Conservation (phyloP, 1,140 invertebrate species). For the Rhagoletis pomonella region DNA sequence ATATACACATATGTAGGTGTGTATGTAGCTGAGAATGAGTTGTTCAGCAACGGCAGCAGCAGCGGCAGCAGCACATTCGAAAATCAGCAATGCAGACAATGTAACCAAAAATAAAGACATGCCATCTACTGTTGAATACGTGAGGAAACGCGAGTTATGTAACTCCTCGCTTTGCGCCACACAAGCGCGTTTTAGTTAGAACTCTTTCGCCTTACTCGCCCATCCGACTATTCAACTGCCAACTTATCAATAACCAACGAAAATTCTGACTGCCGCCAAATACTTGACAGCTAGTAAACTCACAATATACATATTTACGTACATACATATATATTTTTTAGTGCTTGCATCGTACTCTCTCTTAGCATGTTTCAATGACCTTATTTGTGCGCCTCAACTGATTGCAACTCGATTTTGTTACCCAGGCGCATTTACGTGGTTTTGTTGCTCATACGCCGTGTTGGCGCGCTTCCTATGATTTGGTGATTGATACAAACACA, state of each 20-base stretch:
- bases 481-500: neutral
- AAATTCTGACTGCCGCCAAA: neutral
- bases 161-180: neutral
- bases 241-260: neutral
- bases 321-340: neutral
- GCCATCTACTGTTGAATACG: neutral
- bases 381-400: neutral
- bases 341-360: neutral
- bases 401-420: neutral
- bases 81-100: conserved; percentile 15
- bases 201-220: neutral
- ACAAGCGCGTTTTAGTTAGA: neutral
- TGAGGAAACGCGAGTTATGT: conserved; percentile 1
- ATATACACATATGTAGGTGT: too few relatives aligned
- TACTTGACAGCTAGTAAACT: neutral
- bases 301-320: neutral
- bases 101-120: conserved; percentile 1
- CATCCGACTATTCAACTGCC: neutral
- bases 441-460: conserved; percentile 24
- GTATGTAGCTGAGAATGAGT: too few relatives aligned
- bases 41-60: neutral
- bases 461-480: neutral
- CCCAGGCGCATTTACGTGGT: neutral
- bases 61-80: neutral
- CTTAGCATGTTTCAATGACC: neutral